Evolutionary conservation across 2,113 vertebrate species (phyloP), one percentile per base, ranked within the genome.

Genomic region (Lathamus discolor): DNA sequence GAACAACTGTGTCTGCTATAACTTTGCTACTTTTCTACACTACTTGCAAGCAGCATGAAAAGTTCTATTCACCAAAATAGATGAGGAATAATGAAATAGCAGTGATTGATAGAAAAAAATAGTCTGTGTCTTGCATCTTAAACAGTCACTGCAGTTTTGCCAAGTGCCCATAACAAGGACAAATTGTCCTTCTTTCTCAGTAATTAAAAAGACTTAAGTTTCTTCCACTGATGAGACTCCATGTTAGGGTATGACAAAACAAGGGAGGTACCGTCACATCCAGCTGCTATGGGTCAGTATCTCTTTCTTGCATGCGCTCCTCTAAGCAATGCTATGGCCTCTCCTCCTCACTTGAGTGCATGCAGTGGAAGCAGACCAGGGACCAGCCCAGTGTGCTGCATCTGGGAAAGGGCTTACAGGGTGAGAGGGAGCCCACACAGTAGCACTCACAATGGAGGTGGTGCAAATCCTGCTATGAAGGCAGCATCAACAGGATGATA

Each of bases 281-380:
- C 2, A 1, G 41, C 37, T 57, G 48, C 25, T 43, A 44, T 0
- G 0, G 22, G 37, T 10, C 33, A 68, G 3, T 7, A 23, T 35
- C 25, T 52, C 17, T 64, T 61, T 62, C 46, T 57, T 15, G 10
- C 12, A 9, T 0, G 0, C 17, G 17, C 28, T 92, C 17, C 57
- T 62, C 41, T 13, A 23, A 49, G 59, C 35, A 39, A 31, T 62
- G 14, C 80, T 14, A 6, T 20, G n/a, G 39, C n/a, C 44, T 80
- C n/a, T 48, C 23, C 23, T 7, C 8, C 18, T 75, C 16, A 2
- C 63, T 22, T 0, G 2, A 87, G 48, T 1, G 0, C 20, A 54
- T 20, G 66, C 62, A 37, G 22, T 0, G 3, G 44, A 29, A 49
- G 27, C 48, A 83, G 54, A 8, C 37, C 37, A 28, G 37, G 63